phyloP scores from a whole-genome alignment of 2,797 vertebrate species.

The Pagetopsis macropterus region DNA sequence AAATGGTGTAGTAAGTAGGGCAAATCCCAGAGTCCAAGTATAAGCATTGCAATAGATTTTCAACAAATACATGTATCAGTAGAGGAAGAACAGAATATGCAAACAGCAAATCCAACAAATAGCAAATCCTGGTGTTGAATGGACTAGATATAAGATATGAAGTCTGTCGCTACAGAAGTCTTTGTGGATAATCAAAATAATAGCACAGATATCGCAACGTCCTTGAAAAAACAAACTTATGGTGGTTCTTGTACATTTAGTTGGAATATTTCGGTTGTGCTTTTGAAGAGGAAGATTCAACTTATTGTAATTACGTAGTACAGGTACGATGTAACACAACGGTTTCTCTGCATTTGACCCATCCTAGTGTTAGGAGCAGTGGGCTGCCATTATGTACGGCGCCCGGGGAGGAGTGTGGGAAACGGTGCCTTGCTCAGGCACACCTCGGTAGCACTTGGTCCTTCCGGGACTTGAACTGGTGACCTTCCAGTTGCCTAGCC shows the following conservation, averaged over 20 bases:
- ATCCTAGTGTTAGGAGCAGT: too few species aligned
- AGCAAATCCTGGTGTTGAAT: neutral
- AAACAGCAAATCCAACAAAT: neutral
- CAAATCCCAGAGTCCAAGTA: neutral
- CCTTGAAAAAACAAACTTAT: neutral
- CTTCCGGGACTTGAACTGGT: too few species aligned
- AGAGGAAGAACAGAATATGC: neutral
- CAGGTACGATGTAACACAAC: too few species aligned
- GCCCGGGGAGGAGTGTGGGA: too few species aligned
- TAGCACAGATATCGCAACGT: constrained; percentile 1
- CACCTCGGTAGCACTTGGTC: too few species aligned
- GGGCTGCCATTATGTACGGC: too few species aligned
- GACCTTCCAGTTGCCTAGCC: too few species aligned
- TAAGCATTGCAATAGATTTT: neutral
- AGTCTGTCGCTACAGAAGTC: neutral
- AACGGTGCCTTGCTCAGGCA: too few species aligned
- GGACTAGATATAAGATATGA: neutral
- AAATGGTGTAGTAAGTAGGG: neutral
- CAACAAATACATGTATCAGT: neutral
- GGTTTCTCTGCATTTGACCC: too few species aligned
- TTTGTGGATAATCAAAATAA: neutral
- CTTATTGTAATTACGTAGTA: too few species aligned
- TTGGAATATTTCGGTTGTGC: neutral
- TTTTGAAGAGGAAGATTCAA: too few species aligned
- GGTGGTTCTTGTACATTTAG: neutral